Percentiles rank a stretch among this genome's conserved stretches.
These are phyloP conservation scores for Chlorodrepanis virens DNA, from an alignment of 2,113 vertebrate genomes.

Conservation along the genomic window DNA sequence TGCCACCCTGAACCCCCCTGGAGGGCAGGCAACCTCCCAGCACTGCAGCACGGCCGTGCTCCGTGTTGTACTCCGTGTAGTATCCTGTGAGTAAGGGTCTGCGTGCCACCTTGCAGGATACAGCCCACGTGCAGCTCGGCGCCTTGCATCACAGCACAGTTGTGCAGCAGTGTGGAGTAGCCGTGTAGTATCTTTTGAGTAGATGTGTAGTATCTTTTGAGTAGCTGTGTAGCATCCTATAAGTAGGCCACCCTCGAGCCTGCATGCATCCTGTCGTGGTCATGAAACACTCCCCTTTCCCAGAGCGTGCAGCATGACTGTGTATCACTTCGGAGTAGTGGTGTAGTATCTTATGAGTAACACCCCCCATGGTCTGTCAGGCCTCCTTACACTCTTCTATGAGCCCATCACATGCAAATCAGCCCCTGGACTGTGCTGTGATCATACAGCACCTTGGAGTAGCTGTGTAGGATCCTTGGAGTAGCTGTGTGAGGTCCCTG, in stretches of 20 bases:
- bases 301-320: rapidly evolving
- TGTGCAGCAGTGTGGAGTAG: rapidly evolving
- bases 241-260: neutral
- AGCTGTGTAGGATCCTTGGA: neutral
- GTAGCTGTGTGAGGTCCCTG: neutral
- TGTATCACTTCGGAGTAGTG: neutral
- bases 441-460: neutral
- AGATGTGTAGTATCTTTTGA: neutral
- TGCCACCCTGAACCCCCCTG: rapidly evolving
- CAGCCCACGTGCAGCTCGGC: rapidly evolving
- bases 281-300: rapidly evolving
- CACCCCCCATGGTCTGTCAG: rapidly evolving
- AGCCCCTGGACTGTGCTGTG: rapidly evolving
- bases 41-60: rapidly evolving
- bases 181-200: neutral
- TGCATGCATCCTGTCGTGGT: neutral
- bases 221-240: neutral
- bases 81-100: neutral
- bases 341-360: neutral
- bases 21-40: rapidly evolving
- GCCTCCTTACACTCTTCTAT: neutral
- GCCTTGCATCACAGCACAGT: rapidly evolving
- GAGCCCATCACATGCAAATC: rapidly evolving
- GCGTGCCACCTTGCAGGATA: rapidly evolving
- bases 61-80: rapidly evolving